Evolutionary conservation across 2,113 vertebrate genomes (phyloP).

Genomic region (Dromiciops gliroides): DNA sequence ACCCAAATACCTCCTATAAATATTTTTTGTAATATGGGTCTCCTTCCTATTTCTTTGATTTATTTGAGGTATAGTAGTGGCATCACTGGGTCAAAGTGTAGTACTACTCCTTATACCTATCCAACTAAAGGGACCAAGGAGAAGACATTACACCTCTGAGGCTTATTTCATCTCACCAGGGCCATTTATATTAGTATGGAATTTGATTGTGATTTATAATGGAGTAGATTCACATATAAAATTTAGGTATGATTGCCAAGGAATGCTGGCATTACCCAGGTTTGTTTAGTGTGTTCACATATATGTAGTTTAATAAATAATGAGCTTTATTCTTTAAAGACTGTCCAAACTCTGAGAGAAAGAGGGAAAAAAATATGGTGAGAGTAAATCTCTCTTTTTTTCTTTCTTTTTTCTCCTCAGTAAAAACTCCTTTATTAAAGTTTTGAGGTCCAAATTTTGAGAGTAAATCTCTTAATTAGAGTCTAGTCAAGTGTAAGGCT

Average conservation of each 20-base stretch:
- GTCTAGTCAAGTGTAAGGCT: neutral
- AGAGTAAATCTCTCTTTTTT: slow-evolving; percentile 22
- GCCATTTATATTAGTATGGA: neutral
- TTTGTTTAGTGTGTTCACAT: neutral
- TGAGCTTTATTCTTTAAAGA: neutral
- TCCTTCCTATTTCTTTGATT: neutral
- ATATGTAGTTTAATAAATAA: neutral
- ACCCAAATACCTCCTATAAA: neutral
- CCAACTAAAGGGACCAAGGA: neutral
- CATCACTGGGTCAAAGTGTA: neutral
- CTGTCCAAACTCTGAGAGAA: slow-evolving; percentile 1
- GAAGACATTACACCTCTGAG: neutral
- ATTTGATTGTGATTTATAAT: neutral
- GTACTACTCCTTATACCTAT: neutral
- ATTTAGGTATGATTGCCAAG: neutral
- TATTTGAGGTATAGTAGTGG: neutral
- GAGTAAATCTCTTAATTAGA: slow-evolving; percentile 20
- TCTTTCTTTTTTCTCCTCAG: no score
- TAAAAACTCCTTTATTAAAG: no score
- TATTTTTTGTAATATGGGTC: neutral
- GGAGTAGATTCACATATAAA: neutral
- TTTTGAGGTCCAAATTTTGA: no score
- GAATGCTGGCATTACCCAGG: neutral
- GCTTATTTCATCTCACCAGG: neutral
- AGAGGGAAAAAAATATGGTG: neutral